Percentiles rank a stretch among this genome's conserved stretches.
Conservation (phyloP, 1,140 invertebrate genomes). For the Saccostrea glomerata region DNA sequence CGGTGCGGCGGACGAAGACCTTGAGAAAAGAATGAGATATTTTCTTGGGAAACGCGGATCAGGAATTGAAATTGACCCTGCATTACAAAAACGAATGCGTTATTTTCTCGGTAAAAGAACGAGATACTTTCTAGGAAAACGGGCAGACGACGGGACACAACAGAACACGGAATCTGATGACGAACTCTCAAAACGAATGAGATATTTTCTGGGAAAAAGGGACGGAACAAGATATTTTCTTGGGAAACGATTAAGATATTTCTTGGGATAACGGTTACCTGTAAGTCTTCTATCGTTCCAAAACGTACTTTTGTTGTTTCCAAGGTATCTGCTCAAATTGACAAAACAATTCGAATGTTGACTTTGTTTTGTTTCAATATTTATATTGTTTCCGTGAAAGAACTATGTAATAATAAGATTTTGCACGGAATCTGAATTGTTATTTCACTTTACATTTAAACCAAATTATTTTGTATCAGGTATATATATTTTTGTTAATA, state of each 20-base stretch:
- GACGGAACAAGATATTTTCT: slow-evolving; percentile 47
- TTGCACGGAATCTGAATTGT: neutral
- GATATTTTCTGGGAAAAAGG: slow-evolving; percentile 59
- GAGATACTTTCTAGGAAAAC: slow-evolving; percentile 46
- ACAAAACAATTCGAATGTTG: neutral
- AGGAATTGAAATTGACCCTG: slow-evolving; percentile 12
- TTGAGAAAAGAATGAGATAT: slow-evolving; percentile 51
- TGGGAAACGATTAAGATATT: slow-evolving; percentile 46
- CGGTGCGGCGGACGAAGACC: neutral
- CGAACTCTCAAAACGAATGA: slow-evolving; percentile 40
- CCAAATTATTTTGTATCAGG: neutral
- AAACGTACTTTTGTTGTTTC: slow-evolving; percentile 19
- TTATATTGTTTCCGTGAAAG: neutral
- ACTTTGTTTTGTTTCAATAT: slow-evolving; percentile 6
- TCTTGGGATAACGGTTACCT: slow-evolving; percentile 12
- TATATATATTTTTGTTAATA: slow-evolving; percentile 1
- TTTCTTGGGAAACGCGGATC: slow-evolving; percentile 48
- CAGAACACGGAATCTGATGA: slow-evolving; percentile 11
- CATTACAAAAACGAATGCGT: slow-evolving; percentile 51
- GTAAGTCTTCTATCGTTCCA: neutral
- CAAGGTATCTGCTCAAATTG: neutral
- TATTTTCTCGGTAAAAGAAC: slow-evolving; percentile 55
- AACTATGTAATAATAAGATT: neutral
- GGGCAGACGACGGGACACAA: slow-evolving; percentile 38
- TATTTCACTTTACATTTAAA: neutral